These are phyloP conservation scores for Coenobita brevimanus DNA, from an alignment of 1,140 invertebrate genomes.

Conservation along the genomic window DNA sequence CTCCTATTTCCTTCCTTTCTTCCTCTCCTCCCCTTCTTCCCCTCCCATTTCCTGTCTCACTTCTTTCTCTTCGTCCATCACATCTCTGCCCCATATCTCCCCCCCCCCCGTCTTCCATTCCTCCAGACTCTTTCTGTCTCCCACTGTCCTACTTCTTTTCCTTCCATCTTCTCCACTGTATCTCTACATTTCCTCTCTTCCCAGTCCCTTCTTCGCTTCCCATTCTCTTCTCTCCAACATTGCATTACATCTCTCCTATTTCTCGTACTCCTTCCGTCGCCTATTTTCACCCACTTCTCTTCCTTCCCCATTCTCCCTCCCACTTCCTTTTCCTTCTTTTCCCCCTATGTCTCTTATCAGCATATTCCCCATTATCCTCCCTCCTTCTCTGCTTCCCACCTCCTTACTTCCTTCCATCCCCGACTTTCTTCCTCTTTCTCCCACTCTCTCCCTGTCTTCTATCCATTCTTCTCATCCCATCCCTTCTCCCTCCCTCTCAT, in stretches of 20 bases:
- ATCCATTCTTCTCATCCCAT: not conserved
- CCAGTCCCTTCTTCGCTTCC: not conserved
- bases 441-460: not conserved
- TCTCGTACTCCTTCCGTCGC: not conserved
- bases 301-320: not conserved
- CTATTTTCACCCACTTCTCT: not conserved
- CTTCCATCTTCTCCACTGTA: too few species aligned
- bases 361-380: not conserved
- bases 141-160: not conserved
- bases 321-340: not conserved
- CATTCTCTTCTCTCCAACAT: not conserved
- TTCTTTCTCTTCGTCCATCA: not conserved
- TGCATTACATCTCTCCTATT: not conserved
- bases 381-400: not conserved
- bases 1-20: not conserved
- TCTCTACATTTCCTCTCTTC: not conserved
- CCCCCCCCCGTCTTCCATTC: not conserved
- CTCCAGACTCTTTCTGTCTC: slow-evolving; percentile 17
- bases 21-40: not conserved
- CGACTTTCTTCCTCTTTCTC: not conserved
- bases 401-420: not conserved
- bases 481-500: not conserved
- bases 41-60: not conserved
- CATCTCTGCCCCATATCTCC: not conserved
- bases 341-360: too few species aligned